Base-by-base conservation (phyloP, 1,140 invertebrate species). In the Penaeus chinensis region DNA sequence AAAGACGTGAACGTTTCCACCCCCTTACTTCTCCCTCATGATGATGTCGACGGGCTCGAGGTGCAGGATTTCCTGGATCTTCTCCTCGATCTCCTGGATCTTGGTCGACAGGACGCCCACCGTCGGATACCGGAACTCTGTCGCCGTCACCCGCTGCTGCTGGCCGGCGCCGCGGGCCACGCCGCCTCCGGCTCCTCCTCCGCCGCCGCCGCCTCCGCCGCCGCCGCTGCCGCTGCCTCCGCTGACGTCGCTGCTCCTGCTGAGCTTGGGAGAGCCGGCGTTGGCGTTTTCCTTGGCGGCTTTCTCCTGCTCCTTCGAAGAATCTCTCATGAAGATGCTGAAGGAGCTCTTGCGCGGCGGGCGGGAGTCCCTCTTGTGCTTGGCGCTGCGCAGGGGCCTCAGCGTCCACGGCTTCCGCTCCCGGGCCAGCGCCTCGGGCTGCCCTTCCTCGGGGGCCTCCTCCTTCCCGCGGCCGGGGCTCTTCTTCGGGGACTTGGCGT, bases 1-100 rank as follows among this genome's bases (percentile, higher is more conserved):
- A 32, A 2, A 32, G 32, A 32, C 20, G 20, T 4, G 62, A 61
- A n/a, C n/a, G 42, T 54, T 16, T 32, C 7, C 18, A 19, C 5
- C 20, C 11, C n/a, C 84, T 80, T 79, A 85, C 84, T 85, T 85
- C 18, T 85, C 84, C 16, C 84, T 62, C 54, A 85, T 47, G 27
- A 85, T 85, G 20, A 78, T 60, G 76, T 78, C 76, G 10, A 85
- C 76, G 4, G 84, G 84, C 37, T 85, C 84, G 54, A 85, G 62
- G 37, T 65, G 78, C 32, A 85, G 61, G 63, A 85, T 77, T 47
- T 85, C 84, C 77, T 85, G 60, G n/a, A 85, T 85, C 84, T 85
- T 85, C 32, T 63, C 19, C 63, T 85, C 84, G 76, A 85, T 78
- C 13, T 85, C 84, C 32, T 32, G 78, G 77, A 85, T 85, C 62